Percentiles rank a stretch among this genome's conserved stretches.
These are phyloP conservation scores for Cheilosia pagana DNA, from an alignment of 2,888 invertebrate genomes.

Conservation along the genomic window DNA sequence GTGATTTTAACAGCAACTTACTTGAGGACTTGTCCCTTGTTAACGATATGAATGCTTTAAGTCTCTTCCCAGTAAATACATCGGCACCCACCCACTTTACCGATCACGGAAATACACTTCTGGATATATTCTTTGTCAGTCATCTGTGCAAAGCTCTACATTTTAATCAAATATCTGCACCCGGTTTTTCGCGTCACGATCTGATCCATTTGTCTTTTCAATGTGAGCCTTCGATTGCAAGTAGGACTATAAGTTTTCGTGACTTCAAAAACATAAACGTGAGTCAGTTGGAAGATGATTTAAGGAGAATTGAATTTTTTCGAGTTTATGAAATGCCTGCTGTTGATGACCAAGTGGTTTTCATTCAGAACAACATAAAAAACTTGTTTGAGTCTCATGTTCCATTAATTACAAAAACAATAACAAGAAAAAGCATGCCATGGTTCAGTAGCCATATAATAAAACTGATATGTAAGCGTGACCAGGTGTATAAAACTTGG, in stretches of 20 bases:
- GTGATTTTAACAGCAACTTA: not conserved
- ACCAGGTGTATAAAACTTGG: no score
- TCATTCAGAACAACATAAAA: not conserved
- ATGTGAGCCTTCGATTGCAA: slow-evolving; percentile 2
- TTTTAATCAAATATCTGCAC: slow-evolving; percentile 7
- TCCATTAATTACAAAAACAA: slow-evolving; percentile 5
- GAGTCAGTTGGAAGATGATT: slow-evolving; percentile 4
- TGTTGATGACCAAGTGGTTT: not conserved
- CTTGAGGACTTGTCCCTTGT: not conserved
- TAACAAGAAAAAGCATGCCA: not conserved
- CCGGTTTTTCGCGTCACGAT: slow-evolving; percentile 17
- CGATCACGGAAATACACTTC: slow-evolving; percentile 7
- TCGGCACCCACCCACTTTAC: slow-evolving; percentile 4
- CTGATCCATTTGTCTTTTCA: slow-evolving; percentile 10
- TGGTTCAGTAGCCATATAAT: not conserved
- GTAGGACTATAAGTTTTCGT: slow-evolving; percentile 1
- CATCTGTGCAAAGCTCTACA: slow-evolving; percentile 2
- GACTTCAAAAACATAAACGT: slow-evolving; percentile 11
- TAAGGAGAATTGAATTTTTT: not conserved
- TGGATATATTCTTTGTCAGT: slow-evolving; percentile 4
- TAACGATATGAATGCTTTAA: not conserved
- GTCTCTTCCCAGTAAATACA: not conserved
- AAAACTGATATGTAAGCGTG: not conserved
- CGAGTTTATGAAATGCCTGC: not conserved
- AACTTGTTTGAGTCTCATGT: not conserved